Evolutionary conservation across 2,797 vertebrate genomes (phyloP).

Genomic region (Leontocebus nigricollis): DNA sequence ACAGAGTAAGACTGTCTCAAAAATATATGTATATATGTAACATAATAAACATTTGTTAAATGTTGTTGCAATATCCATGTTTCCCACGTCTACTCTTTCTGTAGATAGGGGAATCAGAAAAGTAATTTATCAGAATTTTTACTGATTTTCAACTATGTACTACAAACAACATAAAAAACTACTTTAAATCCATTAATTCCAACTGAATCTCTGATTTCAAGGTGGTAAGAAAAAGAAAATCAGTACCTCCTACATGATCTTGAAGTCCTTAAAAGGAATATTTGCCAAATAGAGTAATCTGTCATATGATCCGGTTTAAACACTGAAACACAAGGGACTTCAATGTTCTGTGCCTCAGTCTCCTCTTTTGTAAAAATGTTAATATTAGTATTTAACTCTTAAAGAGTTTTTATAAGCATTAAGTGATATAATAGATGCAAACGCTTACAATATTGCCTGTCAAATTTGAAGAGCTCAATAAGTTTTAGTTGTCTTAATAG

Average conservation of each 20-base stretch:
- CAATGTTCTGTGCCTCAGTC: neutral
- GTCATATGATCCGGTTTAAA: neutral
- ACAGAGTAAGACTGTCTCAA: too few relatives aligned
- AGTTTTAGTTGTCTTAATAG: neutral
- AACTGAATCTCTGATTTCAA: neutral
- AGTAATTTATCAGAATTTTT: neutral
- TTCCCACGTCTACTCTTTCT: neutral
- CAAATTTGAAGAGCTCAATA: neutral
- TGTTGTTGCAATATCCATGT: neutral
- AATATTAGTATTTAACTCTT: neutral
- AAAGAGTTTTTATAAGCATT: neutral
- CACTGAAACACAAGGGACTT: neutral
- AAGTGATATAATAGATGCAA: neutral
- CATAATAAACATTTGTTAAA: neutral
- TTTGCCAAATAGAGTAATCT: conserved; percentile 8
- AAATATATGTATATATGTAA: too few relatives aligned
- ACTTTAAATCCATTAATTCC: neutral
- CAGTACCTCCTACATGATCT: neutral
- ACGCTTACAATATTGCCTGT: neutral
- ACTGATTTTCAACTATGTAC: neutral
- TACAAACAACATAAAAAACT: neutral
- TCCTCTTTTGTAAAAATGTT: neutral
- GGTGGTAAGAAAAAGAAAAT: neutral
- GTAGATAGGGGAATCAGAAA: neutral
- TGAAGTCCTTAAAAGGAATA: neutral